Percentiles rank a stretch among this genome's conserved stretches.
phyloP scores from a whole-genome alignment of 2,113 vertebrate species.

The Chaetodon trifascialis region DNA sequence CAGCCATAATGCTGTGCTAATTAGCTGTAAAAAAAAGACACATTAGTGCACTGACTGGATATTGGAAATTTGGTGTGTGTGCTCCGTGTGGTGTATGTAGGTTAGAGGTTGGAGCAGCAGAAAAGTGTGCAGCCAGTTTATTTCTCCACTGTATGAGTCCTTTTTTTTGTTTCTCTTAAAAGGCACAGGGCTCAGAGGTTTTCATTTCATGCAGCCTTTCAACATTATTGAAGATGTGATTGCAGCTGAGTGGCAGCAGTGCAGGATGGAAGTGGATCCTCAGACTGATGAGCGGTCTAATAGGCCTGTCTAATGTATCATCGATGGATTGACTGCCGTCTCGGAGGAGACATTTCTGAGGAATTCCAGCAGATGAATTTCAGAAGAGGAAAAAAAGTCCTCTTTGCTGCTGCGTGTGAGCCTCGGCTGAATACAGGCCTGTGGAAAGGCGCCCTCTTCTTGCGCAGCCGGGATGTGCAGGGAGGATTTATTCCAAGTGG shows the following conservation, averaged over 20 bases:
- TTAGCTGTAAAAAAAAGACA: slow-evolving; percentile 50
- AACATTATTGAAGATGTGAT: slow-evolving; percentile 62
- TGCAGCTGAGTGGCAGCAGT: slow-evolving; percentile 67
- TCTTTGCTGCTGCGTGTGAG: slow-evolving; percentile 1
- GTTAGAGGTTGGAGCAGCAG: slow-evolving; percentile 18
- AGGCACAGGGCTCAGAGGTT: slow-evolving; percentile 31
- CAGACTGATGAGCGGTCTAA: slow-evolving; percentile 72
- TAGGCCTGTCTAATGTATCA: slow-evolving; percentile 76
- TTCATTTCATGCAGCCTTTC: slow-evolving; percentile 66
- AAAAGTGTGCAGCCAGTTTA: background rate
- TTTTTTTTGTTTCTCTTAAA: background rate
- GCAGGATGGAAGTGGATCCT: slow-evolving; percentile 67
- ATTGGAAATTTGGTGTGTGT: background rate
- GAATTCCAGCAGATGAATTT: slow-evolving; percentile 74
- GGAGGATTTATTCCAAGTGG: slow-evolving; percentile 67
- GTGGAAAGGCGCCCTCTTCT: slow-evolving; percentile 89
- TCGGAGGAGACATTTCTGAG: slow-evolving; percentile 68
- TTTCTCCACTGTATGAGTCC: background rate
- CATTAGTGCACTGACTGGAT: slow-evolving; percentile 28
- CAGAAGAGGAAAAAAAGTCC: background rate
- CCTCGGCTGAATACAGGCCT: slow-evolving; percentile 33
- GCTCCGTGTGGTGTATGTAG: background rate
- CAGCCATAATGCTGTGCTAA: slow-evolving; percentile 38
- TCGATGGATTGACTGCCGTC: slow-evolving; percentile 71
- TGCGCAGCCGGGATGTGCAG: slow-evolving; percentile 87